These are phyloP conservation scores for Cyclina sinensis DNA, from an alignment of 1,140 invertebrate species.

Conservation along the genomic window DNA sequence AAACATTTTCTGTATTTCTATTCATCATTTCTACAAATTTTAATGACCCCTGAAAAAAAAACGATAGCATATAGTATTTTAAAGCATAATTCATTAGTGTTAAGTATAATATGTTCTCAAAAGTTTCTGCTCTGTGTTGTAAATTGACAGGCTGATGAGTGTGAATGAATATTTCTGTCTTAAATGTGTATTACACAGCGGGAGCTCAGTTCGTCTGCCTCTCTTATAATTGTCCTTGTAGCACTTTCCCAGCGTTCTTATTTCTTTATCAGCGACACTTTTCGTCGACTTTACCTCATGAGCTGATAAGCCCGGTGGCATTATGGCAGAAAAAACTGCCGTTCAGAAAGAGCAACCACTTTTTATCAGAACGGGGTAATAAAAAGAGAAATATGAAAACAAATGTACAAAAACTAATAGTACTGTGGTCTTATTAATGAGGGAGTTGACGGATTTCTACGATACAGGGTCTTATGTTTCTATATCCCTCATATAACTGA, in stretches of 20 bases:
- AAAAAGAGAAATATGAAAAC: constrained; percentile 6
- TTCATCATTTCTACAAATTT: too few relatives aligned
- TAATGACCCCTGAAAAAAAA: too few relatives aligned
- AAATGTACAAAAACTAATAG: neutral
- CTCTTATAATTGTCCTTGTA: too few relatives aligned
- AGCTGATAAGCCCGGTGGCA: constrained; percentile 1
- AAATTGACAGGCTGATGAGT: too few relatives aligned
- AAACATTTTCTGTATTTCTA: too few relatives aligned
- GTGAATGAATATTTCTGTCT: too few relatives aligned
- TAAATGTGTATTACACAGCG: too few relatives aligned
- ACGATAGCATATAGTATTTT: too few relatives aligned
- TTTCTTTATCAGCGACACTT: constrained; percentile 39
- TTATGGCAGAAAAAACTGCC: neutral
- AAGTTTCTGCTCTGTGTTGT: too few relatives aligned
- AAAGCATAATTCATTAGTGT: too few relatives aligned
- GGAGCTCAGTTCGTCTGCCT: too few relatives aligned
- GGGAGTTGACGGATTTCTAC: neutral
- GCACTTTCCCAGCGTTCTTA: neutral
- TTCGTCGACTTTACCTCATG: constrained; percentile 11
- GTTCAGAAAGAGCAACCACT: neutral
- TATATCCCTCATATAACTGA: neutral
- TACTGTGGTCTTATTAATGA: neutral
- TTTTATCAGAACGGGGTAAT: constrained; percentile 1
- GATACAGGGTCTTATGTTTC: neutral
- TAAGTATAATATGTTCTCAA: too few relatives aligned